A percentile compares a stretch with the other conserved stretches of the same genome.
Conservation (phyloP, 1,140 invertebrate species). For the Trichomalopsis sarcophagae region DNA sequence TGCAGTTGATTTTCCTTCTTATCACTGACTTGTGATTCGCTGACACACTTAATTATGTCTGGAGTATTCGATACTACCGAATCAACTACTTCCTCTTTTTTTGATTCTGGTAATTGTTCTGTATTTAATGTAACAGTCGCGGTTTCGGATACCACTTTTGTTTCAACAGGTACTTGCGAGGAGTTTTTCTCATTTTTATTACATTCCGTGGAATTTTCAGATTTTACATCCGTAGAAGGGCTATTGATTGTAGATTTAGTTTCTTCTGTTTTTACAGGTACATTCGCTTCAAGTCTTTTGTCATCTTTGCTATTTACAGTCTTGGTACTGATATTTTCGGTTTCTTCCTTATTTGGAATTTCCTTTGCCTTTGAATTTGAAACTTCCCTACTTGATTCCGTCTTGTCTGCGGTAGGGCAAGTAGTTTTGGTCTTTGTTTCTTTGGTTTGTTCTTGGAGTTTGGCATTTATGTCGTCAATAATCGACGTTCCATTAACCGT, state of each 20-base stretch:
- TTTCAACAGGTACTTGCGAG: conserved; percentile 11
- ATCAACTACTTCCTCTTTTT: not conserved
- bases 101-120: not conserved
- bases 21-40: not conserved
- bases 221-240: not conserved
- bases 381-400: conserved; percentile 19
- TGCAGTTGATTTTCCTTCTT: not conserved
- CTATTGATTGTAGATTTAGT: not conserved
- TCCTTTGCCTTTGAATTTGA: not conserved
- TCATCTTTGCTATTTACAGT: conserved; percentile 45
- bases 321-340: conserved; percentile 59
- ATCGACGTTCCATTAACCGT: conserved; percentile 64
- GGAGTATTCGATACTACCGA: not conserved
- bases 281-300: not conserved
- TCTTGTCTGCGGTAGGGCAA: not conserved
- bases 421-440: conserved; percentile 24
- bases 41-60: not conserved
- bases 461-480: conserved; percentile 53
- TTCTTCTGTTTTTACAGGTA: not conserved
- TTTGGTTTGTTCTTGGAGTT: conserved; percentile 12
- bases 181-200: not conserved
- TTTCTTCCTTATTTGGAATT: not conserved
- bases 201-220: not conserved
- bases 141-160: not conserved
- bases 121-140: not conserved